Percentiles rank a stretch among this genome's conserved stretches.
Evolutionary conservation across 2,113 vertebrate genomes (phyloP).

Genomic region (Sapajus apella): DNA sequence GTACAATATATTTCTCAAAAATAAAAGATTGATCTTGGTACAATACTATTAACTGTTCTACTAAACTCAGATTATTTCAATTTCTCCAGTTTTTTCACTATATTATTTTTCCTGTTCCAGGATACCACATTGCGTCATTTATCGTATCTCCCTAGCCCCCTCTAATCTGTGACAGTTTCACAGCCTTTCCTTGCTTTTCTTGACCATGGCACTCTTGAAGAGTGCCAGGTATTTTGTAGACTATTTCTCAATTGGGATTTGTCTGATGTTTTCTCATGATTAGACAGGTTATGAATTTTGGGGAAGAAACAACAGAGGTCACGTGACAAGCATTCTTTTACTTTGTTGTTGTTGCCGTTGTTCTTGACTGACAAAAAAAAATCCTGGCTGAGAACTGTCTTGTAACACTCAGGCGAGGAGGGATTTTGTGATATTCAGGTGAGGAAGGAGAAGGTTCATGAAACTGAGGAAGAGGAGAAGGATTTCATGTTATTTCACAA

Average conservation of each 20-base stretch:
- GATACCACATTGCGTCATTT: not conserved
- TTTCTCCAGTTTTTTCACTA: not conserved
- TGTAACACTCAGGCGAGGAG: not conserved
- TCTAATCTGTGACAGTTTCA: not conserved
- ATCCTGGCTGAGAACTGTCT: not conserved
- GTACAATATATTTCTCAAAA: not conserved
- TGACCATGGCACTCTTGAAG: not conserved
- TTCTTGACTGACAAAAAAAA: not conserved
- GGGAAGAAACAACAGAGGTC: not conserved
- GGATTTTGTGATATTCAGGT: not conserved
- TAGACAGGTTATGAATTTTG: not conserved
- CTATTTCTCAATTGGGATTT: not conserved
- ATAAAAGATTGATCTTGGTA: not conserved
- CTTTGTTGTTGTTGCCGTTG: too few species aligned
- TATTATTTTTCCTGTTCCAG: not conserved
- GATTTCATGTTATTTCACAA: not conserved
- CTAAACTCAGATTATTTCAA: not conserved
- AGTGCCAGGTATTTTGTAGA: not conserved
- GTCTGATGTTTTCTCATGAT: not conserved
- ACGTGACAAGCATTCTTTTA: not conserved
- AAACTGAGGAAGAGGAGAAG: not conserved
- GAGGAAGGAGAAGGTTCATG: not conserved
- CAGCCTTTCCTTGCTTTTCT: not conserved
- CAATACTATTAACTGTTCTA: not conserved
- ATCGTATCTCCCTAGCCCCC: not conserved